Conservation (phyloP, 2,797 vertebrate species). For the Choloepus didactylus region DNA sequence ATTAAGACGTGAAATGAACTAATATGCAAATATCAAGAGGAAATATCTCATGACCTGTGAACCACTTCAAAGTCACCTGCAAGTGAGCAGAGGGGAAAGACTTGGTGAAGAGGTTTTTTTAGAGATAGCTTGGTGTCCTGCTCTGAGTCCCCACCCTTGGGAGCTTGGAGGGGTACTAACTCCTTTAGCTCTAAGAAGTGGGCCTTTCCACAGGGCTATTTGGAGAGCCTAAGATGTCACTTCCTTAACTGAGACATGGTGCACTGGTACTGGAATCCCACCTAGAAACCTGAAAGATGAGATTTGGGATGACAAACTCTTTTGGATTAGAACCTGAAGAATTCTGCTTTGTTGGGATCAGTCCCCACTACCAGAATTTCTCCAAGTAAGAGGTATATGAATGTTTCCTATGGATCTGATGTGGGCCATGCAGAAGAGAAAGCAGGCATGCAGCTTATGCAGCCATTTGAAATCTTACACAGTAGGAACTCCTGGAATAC, state of each 20-base stretch:
- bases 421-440: neutral
- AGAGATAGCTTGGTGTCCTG: neutral
- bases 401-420: neutral
- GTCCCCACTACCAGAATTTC: neutral
- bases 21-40: neutral
- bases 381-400: neutral
- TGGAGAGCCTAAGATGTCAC: neutral
- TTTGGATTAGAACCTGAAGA: neutral
- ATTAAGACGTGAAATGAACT: constrained; percentile 33
- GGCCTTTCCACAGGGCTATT: neutral
- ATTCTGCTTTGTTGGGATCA: neutral
- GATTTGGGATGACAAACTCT: neutral
- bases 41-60: neutral
- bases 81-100: neutral
- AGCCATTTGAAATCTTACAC: neutral
- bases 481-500: neutral
- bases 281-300: neutral
- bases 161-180: neutral
- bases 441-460: neutral
- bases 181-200: neutral
- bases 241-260: neutral
- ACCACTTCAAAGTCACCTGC: neutral
- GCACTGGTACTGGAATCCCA: neutral
- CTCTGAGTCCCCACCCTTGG: neutral
- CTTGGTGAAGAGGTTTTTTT: neutral